A percentile compares a stretch with the other conserved stretches of the same genome.
phyloP scores from a whole-genome alignment of 2,113 vertebrate genomes.

The Phalacrocorax brasilianus region DNA sequence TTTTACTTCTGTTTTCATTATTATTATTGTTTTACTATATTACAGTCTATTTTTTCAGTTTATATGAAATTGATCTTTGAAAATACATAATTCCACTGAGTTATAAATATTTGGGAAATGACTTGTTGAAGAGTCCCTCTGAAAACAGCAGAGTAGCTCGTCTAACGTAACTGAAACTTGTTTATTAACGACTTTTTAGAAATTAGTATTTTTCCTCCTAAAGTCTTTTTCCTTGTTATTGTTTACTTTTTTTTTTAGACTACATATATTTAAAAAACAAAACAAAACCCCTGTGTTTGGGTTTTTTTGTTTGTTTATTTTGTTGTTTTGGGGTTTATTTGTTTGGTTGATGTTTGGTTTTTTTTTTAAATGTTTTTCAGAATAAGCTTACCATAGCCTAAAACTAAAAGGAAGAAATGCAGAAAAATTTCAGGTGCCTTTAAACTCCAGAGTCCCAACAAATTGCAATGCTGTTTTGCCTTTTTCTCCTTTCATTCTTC shows the following conservation, averaged over 20 bases:
- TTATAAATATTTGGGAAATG: neutral
- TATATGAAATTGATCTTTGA: neutral
- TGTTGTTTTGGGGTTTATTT: no score
- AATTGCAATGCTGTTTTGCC: neutral
- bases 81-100: neutral
- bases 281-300: rapidly evolving
- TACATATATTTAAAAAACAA: neutral
- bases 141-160: neutral
- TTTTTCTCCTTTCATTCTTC: neutral
- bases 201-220: neutral
- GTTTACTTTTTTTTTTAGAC: neutral
- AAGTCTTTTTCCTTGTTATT: neutral
- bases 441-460: neutral
- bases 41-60: neutral
- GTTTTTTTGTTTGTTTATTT: neutral
- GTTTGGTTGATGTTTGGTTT: no score
- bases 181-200: neutral
- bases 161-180: neutral
- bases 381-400: rapidly evolving
- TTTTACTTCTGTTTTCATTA: neutral
- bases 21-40: neutral
- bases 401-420: neutral
- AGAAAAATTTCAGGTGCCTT: neutral
- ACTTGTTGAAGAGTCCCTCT: neutral
- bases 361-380: neutral